Percentiles rank a stretch among this genome's conserved stretches.
Conservation (phyloP, 2,113 vertebrate genomes). For the Trogon surrucura region DNA sequence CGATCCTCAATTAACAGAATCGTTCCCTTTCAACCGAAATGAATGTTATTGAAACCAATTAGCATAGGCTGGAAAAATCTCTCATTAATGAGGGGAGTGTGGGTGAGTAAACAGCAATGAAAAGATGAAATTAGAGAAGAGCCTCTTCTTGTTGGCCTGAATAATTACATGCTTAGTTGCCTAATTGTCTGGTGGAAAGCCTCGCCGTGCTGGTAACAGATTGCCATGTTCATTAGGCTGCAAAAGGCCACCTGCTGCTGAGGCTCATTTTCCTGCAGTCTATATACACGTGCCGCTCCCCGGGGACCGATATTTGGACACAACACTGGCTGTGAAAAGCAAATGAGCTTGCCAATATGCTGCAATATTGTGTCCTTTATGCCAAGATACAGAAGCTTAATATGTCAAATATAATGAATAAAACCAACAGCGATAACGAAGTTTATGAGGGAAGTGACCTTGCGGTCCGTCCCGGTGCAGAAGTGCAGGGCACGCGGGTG, state of each 20-base stretch:
- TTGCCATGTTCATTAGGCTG: conserved; percentile 99
- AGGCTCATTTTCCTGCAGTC: conserved; percentile 89
- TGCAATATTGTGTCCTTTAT: conserved; percentile 97
- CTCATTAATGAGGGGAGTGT: conserved; percentile 99
- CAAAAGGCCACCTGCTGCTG: conserved; percentile 99
- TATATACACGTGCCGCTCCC: conserved; percentile 93
- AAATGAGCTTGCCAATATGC: conserved; percentile 99
- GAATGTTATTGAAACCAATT: conserved; percentile 99
- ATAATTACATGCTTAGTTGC: conserved; percentile 99
- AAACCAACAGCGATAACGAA: conserved; percentile 84
- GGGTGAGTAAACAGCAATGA: conserved; percentile 99
- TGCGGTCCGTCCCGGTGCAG: conserved; percentile 67
- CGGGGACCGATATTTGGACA: conserved; percentile 92
- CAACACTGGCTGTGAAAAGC: conserved; percentile 92
- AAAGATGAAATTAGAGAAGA: conserved; percentile 99
- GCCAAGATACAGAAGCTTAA: conserved; percentile 95
- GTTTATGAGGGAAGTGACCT: conserved; percentile 82
- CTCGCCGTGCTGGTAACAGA: conserved; percentile 93
- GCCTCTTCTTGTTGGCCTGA: conserved; percentile 98
- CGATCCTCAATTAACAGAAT: conserved; percentile 99
- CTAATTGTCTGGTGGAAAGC: conserved; percentile 99
- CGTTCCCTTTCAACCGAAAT: conserved; percentile 99
- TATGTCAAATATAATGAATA: conserved; percentile 95
- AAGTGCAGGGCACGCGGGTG: conserved; percentile 56
- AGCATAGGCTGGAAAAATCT: conserved; percentile 99